Conservation (phyloP, 2,797 vertebrate genomes). For the Hirundo rustica region DNA sequence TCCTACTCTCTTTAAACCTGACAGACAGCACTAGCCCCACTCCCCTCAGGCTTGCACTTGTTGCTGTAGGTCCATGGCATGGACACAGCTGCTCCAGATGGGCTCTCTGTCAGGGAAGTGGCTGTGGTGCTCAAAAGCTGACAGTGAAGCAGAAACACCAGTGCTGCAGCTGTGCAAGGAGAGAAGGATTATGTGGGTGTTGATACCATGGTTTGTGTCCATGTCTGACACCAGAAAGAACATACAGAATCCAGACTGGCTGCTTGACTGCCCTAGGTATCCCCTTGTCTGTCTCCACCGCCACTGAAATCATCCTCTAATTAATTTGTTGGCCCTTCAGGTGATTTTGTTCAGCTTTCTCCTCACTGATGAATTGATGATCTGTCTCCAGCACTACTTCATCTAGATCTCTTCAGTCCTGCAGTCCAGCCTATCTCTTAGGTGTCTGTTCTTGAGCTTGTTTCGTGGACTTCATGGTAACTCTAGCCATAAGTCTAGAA, state of each 20-base stretch:
- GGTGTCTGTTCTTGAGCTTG: neutral
- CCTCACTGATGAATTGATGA: neutral
- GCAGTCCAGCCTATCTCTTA: neutral
- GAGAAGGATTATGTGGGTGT: fast-evolving
- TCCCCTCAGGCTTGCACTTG: neutral
- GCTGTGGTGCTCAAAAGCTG: neutral
- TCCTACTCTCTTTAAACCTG: neutral
- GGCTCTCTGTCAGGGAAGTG: neutral
- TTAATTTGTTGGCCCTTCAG: neutral
- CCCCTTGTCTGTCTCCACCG: neutral
- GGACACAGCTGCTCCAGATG: neutral
- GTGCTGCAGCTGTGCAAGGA: neutral
- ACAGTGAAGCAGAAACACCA: neutral
- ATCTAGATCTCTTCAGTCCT: neutral
- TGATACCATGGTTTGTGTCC: fast-evolving
- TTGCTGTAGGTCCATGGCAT: neutral
- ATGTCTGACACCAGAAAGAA: neutral
- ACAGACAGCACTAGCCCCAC: neutral
- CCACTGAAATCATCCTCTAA: neutral
- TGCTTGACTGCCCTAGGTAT: neutral
- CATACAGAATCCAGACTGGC: neutral
- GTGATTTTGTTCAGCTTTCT: neutral
- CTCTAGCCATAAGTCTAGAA: neutral
- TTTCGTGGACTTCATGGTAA: neutral
- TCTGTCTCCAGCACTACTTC: neutral